Base-by-base conservation (phyloP, 2,888 invertebrate genomes). In the Syrista parreyssii region DNA sequence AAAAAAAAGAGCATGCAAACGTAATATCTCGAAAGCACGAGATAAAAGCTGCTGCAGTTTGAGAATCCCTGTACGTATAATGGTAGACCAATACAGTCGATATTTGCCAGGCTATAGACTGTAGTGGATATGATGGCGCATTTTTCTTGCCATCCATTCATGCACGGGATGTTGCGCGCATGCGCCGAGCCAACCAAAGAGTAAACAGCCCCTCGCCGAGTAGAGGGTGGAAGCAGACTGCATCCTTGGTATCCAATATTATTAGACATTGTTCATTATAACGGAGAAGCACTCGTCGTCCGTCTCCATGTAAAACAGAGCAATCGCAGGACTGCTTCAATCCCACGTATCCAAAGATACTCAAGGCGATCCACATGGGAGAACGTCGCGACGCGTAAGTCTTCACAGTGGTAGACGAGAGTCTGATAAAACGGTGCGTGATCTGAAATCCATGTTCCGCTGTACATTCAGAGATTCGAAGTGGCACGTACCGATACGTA, bases 51-150 rank as follows among this genome's bases (percentile, higher is more conserved):
- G 55, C 6, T 15, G 15, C 15, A 40, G 40, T 40, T 40, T 71
- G 71, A 33, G 71, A 71, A 71, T 30, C 71, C 32, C 71, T 71
- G 71, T 31, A 71, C 32, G 32, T 31, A 31, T 71, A 32, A 71
- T 33, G 33, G 71, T 33, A 33, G 71, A 71, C 71, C 71, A 33
- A 71, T 71, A 71, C 71, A 71, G 71, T 71, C 71, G 71, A 71
- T 71, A 71, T 71, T 71, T 71, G 71, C 71, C 32, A 31, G 71
- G 31, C 12, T 32, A 71, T 71, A 33, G 31, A 71, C 32, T 71
- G 71, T 71, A 71, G 33, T 33, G 33, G 71, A 33, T 33, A 71
- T 71, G 71, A 71, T 71, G 71, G 33, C 31, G 71, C 71, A 71
- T 71, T 71, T 71, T 71, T 71, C 71, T 71, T 71, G 71, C 71